Base-by-base conservation (phyloP, 1,140 invertebrate genomes). In the Drosophila bifasciata region DNA sequence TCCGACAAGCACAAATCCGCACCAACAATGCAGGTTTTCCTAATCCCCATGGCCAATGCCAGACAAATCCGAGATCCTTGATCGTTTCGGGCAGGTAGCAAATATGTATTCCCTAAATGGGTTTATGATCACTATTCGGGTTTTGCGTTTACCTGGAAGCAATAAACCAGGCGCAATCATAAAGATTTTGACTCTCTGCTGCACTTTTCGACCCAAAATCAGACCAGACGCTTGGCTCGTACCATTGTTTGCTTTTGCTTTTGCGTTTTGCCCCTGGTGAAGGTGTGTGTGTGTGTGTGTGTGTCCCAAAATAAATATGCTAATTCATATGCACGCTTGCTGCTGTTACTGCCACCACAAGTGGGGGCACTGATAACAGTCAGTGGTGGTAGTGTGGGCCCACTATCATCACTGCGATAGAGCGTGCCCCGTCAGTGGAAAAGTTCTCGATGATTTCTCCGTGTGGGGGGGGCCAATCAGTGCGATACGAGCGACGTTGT, bases 111-210 rank as follows among this genome's bases (percentile, higher is more conserved):
- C 25, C 21, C 64, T 17, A 68, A 68, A 68, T 68, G 49, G 21
- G 21, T 68, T 68, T 68, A 67, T 21, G n/a, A 46, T 43, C 50
- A 39, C 45, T 36, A 19, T 56, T 21, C 32, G 11, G 32, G 40
- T 21, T 51, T 15, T 19, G 28, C 11, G 17, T 39, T 61, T 59
- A 60, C 59, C 70, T 49, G 61, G 40, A 50, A 59, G 55, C 51
- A 66, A 66, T 76, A 71, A 79, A 52, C 56, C 57, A 43, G 44
- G 46, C 39, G 32, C 44, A 36, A 62, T 64, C 80, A 84, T 84
- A 85, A 86, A 86, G 66, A 76, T 84, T 62, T 85, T 86, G 80
- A 84, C 80, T 84, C 58, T 67, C 43, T 25, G 36, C 64, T 64
- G 79, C 74, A 69, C 43, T 59, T 51, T 43, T 28, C 36, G 25